Base-by-base conservation (phyloP, 37 sponge, comb jelly and placozoan species). In the Lycopodina hypogea region DNA sequence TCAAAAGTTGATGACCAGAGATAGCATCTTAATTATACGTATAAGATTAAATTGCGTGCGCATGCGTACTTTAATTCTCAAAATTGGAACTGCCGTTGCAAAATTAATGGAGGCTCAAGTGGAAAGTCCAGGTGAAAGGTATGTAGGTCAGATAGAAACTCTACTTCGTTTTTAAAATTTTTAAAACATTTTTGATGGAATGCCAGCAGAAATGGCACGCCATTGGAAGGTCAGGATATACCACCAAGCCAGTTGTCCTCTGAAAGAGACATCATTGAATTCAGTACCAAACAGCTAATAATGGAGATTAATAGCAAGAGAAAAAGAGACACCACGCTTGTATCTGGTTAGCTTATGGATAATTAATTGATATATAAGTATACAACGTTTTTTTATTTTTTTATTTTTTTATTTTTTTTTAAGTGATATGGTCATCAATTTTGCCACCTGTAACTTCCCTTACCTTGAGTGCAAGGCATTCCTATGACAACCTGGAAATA, bases 271-370 rank as follows among this genome's bases (percentile, higher is more conserved):
- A 12, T 69, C 33, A 37, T 76, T 36, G 45, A 67, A 14, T 69
- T 76, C 34, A 76, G n/a, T 78, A 11, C 78, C 15, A 61, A 91
- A 45, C 71, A 86, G 35, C 36, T 91, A 4, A 71, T 91, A n/a
- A 42, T 51, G 37, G 91, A 86, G 7, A 53, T 91, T 1, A 91
- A 91, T 57, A 55, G 79, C 37, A 91, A 91, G 74, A 78, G 91
- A 38, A 83, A 86, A 30, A 69, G 91, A 50, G 91, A 91, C 56
- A 29, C 79, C 18, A 34, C 75, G 15, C 45, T 90, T 17, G n/a
- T 90, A 18, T 72, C 80, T 51, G 86, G 91, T 85, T 62, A 2
- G 78, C 57, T 62, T 28, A 23, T n/a, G n/a, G n/a, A n/a, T n/a
- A n/a, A n/a, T n/a, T n/a, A n/a, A n/a, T n/a, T n/a, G n/a, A n/a